Base-by-base conservation (phyloP, 1,140 invertebrate genomes). In the Oryctes rhinoceros region DNA sequence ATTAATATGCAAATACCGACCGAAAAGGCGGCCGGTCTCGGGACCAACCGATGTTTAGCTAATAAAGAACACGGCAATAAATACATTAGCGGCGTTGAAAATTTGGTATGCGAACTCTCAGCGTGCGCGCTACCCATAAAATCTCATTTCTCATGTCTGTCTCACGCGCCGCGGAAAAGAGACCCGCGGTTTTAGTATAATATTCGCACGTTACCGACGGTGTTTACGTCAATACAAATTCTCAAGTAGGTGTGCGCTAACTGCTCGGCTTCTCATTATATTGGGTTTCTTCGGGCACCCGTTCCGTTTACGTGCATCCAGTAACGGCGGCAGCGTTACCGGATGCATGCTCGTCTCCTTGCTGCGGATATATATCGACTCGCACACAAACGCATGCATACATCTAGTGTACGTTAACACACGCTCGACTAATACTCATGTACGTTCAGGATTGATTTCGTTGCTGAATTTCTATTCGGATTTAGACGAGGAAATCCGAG, bases 161-260 rank as follows among this genome's bases (percentile, higher is more conserved):
- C 18, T 59, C 53, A 15, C 18, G 53, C 53, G 53, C 53, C 53
- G 53, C 37, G 65, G 20, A 37, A 37, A 71, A 71, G 65, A 35
- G 65, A 35, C 65, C 65, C 65, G 65, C 18, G 65, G 65, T 71
- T 71, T 71, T 71, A 71, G 65, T 71, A 71, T 71, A 71, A 71
- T 71, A 71, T 71, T 71, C 65, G 65, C 65, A 35, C 65, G 65
- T 71, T 24, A 24, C 65, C 20, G 11, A 71, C 65, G 24, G 35
- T 71, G 65, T 71, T 71, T 71, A 71, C 24, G 65, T 71, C 65
- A 71, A 71, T 71, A 71, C 65, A 71, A 71, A 71, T 71, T 71
- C 20, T 71, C 65, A 71, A 71, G 65, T 71, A 71, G 65, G 65
- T 71, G 65, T 71, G 65, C 53, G 53, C 20, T 71, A 71, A 71